Conservation (phyloP, 2,797 vertebrate genomes). For the Zalophus californianus region DNA sequence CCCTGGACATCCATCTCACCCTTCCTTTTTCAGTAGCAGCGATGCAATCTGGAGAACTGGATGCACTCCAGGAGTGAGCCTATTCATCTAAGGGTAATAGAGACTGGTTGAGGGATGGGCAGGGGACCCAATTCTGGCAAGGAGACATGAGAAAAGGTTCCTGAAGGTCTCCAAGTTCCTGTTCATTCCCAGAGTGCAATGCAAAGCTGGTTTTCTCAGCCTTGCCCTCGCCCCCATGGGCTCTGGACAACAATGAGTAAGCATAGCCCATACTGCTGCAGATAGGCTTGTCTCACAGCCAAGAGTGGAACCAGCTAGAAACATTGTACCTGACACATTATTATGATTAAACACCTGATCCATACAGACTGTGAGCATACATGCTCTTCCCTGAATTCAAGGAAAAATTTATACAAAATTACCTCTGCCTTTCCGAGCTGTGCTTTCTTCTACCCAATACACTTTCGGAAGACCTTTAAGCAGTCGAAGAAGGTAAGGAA, state of each 20-base stretch:
- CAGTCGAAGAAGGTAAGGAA: constrained; percentile 96
- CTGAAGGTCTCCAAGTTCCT: not conserved
- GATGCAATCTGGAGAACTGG: not conserved
- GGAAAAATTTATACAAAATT: constrained; percentile 54
- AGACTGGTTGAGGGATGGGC: not conserved
- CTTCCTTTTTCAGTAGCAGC: not conserved
- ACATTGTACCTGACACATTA: not conserved
- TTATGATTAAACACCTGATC: not conserved
- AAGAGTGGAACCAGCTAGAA: not conserved
- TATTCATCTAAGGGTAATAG: not conserved
- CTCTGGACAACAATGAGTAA: not conserved
- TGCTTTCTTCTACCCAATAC: constrained; percentile 98
- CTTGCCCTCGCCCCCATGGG: not conserved
- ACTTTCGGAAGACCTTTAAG: constrained; percentile 96
- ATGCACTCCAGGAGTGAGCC: not conserved
- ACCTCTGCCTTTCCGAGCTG: constrained; percentile 94
- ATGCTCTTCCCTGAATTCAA: not conserved
- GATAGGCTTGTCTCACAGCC: not conserved
- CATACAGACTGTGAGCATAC: not conserved
- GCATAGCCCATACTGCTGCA: not conserved
- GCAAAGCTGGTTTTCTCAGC: not conserved
- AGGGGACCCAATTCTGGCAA: not conserved
- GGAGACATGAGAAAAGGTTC: not conserved
- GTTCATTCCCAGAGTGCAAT: not conserved
- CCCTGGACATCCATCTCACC: not conserved